Conservation (phyloP, 2,888 invertebrate genomes). For the Phyllotreta striolata region DNA sequence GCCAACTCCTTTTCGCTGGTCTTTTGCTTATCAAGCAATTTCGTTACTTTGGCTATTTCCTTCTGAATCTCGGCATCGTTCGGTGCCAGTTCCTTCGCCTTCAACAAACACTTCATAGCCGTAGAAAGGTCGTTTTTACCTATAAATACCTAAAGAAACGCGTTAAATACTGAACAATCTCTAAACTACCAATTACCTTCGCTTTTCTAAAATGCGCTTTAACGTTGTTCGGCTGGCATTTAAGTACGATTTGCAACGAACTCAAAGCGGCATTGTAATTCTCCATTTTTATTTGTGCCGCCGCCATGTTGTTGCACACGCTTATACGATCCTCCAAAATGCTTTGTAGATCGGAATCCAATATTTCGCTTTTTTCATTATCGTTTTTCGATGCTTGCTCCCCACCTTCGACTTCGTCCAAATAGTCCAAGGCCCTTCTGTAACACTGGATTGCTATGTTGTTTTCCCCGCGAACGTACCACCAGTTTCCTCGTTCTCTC, state of each 20-base stretch:
- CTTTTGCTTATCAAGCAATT: conserved; percentile 56
- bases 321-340: conserved; percentile 82
- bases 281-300: conserved; percentile 88
- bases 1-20: conserved; percentile 65
- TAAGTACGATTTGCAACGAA: conserved; percentile 83
- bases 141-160: conserved; percentile 67
- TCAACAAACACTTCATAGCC: conserved; percentile 72
- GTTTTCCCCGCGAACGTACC: conserved; percentile 84
- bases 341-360: conserved; percentile 69
- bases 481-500: conserved; percentile 89
- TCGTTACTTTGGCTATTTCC: conserved; percentile 58
- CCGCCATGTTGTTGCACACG: conserved; percentile 91
- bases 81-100: conserved; percentile 72
- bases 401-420: conserved; percentile 77
- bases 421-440: conserved; percentile 81
- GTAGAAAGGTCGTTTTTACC: conserved; percentile 74
- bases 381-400: conserved; percentile 24
- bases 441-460: conserved; percentile 87
- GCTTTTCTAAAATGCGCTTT: conserved; percentile 92
- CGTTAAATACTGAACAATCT: conserved; percentile 14
- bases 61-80: conserved; percentile 65
- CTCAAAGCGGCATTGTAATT: conserved; percentile 85
- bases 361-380: conserved; percentile 52
- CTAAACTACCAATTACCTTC: conserved; percentile 62
- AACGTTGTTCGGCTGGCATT: conserved; percentile 86